Evolutionary conservation across 2,888 invertebrate genomes (phyloP), one percentile per base, ranked within the genome.

Genomic region (Lasiommata megera): DNA sequence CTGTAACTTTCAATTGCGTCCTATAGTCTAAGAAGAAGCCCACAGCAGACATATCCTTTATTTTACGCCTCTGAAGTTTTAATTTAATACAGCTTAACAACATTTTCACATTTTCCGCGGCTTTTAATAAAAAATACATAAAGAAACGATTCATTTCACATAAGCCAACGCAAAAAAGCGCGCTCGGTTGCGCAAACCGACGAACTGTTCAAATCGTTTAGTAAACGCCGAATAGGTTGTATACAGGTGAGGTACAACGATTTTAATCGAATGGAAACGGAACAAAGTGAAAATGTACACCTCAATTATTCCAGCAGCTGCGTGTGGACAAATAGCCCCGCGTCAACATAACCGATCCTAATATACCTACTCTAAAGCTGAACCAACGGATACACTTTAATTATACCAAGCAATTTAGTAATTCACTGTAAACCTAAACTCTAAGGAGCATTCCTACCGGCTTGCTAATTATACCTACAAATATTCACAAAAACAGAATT

Each of bases 251-350:
- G 82, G 87, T 88, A 88, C 87, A 86, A 81, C 87, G 82, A 81
- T 89, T 88, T 89, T 88, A 89, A 89, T 89, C 89, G 88, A 88
- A 87, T 88, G 89, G 89, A 89, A 88, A 88, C 86, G 83, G 88
- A 87, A 88, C 88, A 89, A 89, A 88, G 88, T 88, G 89, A 88
- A 89, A 89, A 88, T 89, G 88, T 87, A 88, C 89, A 89, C 89
- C 89, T 89, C 89, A 89, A 89, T 89, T 89, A 89, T 88, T 89
- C 88, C 81, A 82, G 77, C 84, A 74, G 77, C 72, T 79, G 83
- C 75, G 79, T 77, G 77, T 81, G 85, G 85, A 86, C 85, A 86
- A 84, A 88, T 84, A 82, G 77, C 80, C 80, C 80, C 76, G 79
- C 79, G 80, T 80, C 80, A 80, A 76, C 77, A 75, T 73, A 75